Base-by-base conservation (phyloP, 2,888 invertebrate genomes). In the Dermolepida albohirtum region DNA sequence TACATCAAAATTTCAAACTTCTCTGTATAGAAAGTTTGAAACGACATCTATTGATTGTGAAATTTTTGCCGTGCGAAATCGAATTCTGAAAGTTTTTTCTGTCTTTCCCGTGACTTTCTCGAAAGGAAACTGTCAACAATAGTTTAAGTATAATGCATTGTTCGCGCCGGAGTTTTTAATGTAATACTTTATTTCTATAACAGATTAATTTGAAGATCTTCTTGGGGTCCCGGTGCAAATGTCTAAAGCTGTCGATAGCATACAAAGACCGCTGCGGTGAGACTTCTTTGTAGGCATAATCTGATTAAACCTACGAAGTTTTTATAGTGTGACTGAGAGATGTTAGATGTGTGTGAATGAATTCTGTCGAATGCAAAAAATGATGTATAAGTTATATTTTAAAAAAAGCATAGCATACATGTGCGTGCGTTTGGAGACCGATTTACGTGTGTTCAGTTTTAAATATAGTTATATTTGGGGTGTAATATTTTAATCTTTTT, bases 261-360 rank as follows among this genome's bases (percentile, higher is more conserved):
- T 66, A 71, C 68, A 71, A 71, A 69, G 66, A 57, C 66, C 64
- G 64, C 68, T 64, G 64, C 55, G 66, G 66, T 64, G 63, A 59
- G 62, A 41, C 59, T 47, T 66, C 63, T 73, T 73, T 73, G 71
- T 72, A 70, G 64, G 69, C 70, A 70, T 70, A 73, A 74, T 74
- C 73, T 71, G 71, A 74, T 74, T 74, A 74, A 70, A 73, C 63
- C 69, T 34, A 2, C 70, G 67, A 73, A 72, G 70, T 71, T 74
- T 73, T 73, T 72, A 69, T 70, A 69, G 66, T 64, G 69, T 55
- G 66, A 54, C 59, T 64, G 52, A 51, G 52, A 43, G 12, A 49
- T 22, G 22, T 57, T 50, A 50, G 50, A 41, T 68, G 51, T 47
- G 47, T 47, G 34, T 49, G n/a, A 43, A 49, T 62, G 16, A 44